Base-by-base conservation (phyloP, 2,797 vertebrate species). In the Philypnodon macrostomus region DNA sequence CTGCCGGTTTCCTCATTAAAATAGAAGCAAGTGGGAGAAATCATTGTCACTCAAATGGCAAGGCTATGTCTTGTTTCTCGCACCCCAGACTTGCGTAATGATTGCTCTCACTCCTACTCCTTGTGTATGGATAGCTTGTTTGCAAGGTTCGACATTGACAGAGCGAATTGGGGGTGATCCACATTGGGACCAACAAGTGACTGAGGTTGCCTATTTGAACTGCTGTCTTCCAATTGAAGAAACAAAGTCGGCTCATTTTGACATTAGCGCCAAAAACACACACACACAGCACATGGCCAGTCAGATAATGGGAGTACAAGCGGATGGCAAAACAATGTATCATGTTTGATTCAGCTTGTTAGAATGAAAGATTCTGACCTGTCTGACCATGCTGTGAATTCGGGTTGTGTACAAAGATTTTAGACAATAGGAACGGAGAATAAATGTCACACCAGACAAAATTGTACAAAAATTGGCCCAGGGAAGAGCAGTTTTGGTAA, bases 21-120 rank as follows among this genome's bases (percentile, higher is more conserved):
- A 77, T 51, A 67, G 67, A 76, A 78, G 74, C 48, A 72, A 75
- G 79, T 70, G 59, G 63, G 66, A 67, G 79, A 61, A 72, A 77
- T 77, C 63, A 57, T 54, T 77, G 75, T 79, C 77, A 72, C 50
- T 78, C 73, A 63, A 44, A 55, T 50, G 44, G 53, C 32, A 42
- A 56, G 37, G 59, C 61, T 45, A 42, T 46, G 47, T 48, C 48
- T 39, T 9, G 53, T 53, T 50, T 37, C 46, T 45, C 47, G 47
- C 63, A 52, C 51, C 24, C 32, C 41, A 16, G 48, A 46, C 46
- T 19, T 34, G 15, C 17, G 36, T 18, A 49, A 40, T 32, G 33
- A 44, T 21, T 39, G 19, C 19, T 13, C 47, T 47, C 41, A 56
- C 44, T 51, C 44, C 47, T 16, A 32, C 42, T 39, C 8, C 14